Evolutionary conservation across 2,888 invertebrate genomes (phyloP).

Genomic region (Drosophila nigricruria): DNA sequence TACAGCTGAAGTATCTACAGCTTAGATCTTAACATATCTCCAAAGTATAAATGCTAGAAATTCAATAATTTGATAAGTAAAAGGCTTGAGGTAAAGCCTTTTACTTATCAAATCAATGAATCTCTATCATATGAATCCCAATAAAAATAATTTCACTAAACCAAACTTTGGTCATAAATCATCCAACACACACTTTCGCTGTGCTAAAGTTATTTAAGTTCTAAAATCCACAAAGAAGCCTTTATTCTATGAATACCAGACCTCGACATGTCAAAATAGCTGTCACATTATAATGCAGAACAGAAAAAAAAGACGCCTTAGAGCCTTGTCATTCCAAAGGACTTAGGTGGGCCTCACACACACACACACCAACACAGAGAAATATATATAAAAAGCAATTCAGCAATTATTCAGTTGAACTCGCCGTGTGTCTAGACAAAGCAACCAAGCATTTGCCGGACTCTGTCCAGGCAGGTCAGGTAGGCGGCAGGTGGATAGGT

Average conservation of each 20-base stretch:
- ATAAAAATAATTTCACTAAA: not conserved
- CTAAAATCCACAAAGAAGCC: not conserved
- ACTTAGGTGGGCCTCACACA: not conserved
- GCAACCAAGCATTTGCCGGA: conserved; percentile 22
- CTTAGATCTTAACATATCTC: too few relatives aligned
- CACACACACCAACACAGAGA: not conserved
- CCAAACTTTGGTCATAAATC: not conserved
- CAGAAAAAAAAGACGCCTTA: not conserved
- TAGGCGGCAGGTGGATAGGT: not conserved
- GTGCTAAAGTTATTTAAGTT: not conserved
- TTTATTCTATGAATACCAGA: not conserved
- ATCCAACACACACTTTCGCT: not conserved
- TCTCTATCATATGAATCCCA: too few relatives aligned
- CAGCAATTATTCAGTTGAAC: conserved; percentile 44
- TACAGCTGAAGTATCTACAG: too few relatives aligned
- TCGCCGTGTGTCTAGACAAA: conserved; percentile 39
- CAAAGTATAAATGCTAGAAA: too few relatives aligned
- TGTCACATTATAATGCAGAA: conserved; percentile 8
- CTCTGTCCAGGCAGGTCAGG: conserved; percentile 24
- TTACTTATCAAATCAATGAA: too few relatives aligned
- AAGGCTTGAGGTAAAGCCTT: too few relatives aligned
- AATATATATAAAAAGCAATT: not conserved
- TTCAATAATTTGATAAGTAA: too few relatives aligned
- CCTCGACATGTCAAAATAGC: not conserved
- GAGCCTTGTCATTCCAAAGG: not conserved